A percentile compares a stretch with the other conserved stretches of the same genome.
These are phyloP conservation scores for Danaus chrysippus DNA, from an alignment of 2,888 invertebrate species.

Conservation along the genomic window DNA sequence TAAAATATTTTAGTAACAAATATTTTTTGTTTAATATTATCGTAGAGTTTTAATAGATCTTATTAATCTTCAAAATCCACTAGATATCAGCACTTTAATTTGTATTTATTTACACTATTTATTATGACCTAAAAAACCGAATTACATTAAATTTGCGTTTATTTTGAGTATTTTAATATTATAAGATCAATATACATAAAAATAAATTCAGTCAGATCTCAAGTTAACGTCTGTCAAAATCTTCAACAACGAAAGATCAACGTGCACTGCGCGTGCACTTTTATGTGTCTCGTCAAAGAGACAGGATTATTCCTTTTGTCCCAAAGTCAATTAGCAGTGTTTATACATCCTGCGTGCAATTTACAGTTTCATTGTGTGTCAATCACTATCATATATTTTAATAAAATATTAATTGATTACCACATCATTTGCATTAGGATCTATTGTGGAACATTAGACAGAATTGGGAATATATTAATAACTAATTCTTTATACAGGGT, in stretches of 20 bases:
- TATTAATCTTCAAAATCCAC: too few relatives aligned
- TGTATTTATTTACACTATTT: too few relatives aligned
- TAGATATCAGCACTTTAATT: too few relatives aligned
- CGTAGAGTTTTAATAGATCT: too few relatives aligned
- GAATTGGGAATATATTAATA: background rate
- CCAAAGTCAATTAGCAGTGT: slow-evolving; percentile 25
- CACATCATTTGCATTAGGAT: background rate
- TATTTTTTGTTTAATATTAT: too few relatives aligned
- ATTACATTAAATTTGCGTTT: too few relatives aligned
- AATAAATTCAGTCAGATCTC: background rate
- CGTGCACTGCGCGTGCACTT: background rate
- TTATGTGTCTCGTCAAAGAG: slow-evolving; percentile 4
- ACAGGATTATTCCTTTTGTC: slow-evolving; percentile 22
- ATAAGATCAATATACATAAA: background rate
- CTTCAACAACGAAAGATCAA: background rate
- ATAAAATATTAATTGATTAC: background rate
- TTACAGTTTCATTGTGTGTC: slow-evolving; percentile 19
- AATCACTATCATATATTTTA: slow-evolving; percentile 16
- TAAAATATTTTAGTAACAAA: too few relatives aligned
- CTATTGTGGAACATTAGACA: background rate
- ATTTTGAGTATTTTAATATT: too few relatives aligned
- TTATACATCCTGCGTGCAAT: slow-evolving; percentile 15
- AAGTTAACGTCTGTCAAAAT: background rate
- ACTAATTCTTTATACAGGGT: too few relatives aligned
- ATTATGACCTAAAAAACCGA: too few relatives aligned